These are phyloP conservation scores for Chiridota heheva DNA, from an alignment of 35 echinoderm and acorn worm species.

Conservation along the genomic window DNA sequence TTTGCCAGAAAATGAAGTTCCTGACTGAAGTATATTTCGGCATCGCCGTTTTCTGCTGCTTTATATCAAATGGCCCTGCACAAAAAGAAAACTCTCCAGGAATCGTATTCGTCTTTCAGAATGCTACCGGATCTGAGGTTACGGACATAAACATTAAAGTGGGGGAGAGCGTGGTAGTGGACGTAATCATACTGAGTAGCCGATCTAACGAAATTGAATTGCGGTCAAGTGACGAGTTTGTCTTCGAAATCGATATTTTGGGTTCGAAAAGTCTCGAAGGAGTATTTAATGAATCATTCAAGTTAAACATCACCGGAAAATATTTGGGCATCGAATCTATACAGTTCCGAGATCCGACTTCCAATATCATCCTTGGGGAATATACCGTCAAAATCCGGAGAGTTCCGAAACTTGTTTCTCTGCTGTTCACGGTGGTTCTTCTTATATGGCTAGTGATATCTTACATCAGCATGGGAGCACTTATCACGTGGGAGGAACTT, in stretches of 20 bases:
- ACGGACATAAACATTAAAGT: too few species aligned
- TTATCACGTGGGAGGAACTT: constrained; percentile 50
- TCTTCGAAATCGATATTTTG: constrained; percentile 2
- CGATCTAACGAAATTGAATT: not conserved
- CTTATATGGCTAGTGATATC: constrained; percentile 65
- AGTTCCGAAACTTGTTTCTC: constrained; percentile 23
- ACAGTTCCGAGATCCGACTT: not conserved
- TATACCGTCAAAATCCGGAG: constrained; percentile 57
- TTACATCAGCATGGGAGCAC: constrained; percentile 80
- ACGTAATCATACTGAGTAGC: constrained; percentile 10
- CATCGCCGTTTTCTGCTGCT: too few species aligned
- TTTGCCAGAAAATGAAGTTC: too few species aligned
- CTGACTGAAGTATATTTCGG: too few species aligned
- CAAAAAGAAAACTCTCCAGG: too few species aligned
- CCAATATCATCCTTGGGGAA: constrained; percentile 9
- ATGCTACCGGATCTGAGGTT: too few species aligned
- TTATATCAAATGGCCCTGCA: too few species aligned
- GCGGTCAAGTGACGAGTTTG: not conserved
- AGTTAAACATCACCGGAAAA: constrained; percentile 45
- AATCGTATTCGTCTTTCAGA: too few species aligned
- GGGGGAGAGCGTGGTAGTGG: constrained; percentile 3
- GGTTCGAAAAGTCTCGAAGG: not conserved
- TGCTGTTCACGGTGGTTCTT: constrained; percentile 45
- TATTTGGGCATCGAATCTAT: constrained; percentile 66
- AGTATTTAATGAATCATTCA: constrained; percentile 28